Percentiles rank a stretch among this genome's conserved stretches.
These are phyloP conservation scores for Tiliacea aurago DNA, from an alignment of 2,888 invertebrate species.

Conservation along the genomic window DNA sequence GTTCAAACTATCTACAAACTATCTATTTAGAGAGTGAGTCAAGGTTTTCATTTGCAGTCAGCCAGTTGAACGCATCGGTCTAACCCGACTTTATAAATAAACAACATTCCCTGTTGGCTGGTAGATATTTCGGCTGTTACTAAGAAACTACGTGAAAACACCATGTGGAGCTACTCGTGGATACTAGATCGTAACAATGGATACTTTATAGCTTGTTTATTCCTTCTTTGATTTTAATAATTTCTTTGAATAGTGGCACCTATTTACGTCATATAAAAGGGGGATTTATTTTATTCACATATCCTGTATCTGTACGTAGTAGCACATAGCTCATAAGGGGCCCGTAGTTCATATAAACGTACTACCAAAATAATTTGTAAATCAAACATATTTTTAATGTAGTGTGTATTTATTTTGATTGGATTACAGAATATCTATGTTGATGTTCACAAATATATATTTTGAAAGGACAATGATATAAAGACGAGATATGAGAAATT, in stretches of 20 bases:
- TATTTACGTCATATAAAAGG: neutral
- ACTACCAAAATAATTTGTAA: no score
- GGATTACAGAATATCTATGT: no score
- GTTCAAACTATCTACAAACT: slow-evolving; percentile 65
- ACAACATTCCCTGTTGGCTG: slow-evolving; percentile 54
- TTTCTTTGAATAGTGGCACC: slow-evolving; percentile 23
- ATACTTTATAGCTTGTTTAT: slow-evolving; percentile 12
- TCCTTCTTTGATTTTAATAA: slow-evolving; percentile 8
- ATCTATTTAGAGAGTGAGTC: slow-evolving; percentile 81
- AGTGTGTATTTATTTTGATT: no score
- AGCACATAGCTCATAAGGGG: neutral
- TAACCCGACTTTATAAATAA: slow-evolving; percentile 67
- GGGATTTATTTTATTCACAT: neutral
- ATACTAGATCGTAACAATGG: slow-evolving; percentile 8
- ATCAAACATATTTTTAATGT: no score
- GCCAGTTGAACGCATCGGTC: slow-evolving; percentile 63
- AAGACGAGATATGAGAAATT: no score
- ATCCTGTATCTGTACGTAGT: neutral
- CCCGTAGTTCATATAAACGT: no score
- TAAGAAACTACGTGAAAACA: slow-evolving; percentile 47
- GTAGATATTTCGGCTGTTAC: slow-evolving; percentile 32
- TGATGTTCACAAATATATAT: no score
- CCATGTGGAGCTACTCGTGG: slow-evolving; percentile 28
- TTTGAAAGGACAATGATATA: no score
- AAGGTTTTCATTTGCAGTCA: slow-evolving; percentile 72